These are phyloP conservation scores for Sclerurus mexicanus DNA, from an alignment of 2,113 vertebrate species.

Conservation along the genomic window DNA sequence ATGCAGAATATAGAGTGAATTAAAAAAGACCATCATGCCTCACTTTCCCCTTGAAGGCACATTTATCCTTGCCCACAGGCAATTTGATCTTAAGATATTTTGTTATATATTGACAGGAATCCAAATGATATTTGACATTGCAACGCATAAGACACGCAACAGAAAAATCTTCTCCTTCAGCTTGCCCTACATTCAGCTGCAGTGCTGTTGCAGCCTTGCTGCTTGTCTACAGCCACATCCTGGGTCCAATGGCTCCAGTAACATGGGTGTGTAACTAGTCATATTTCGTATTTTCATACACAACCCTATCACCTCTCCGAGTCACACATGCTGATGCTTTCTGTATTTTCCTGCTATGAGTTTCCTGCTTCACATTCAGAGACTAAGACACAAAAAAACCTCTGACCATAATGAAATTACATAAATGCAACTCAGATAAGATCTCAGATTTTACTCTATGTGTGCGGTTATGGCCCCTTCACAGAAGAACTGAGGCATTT, in stretches of 20 bases:
- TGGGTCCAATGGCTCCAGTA: neutral
- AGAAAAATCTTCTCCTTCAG: neutral
- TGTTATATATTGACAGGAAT: slow-evolving; percentile 1
- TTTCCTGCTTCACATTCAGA: neutral
- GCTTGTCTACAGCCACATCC: neutral
- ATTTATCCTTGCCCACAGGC: slow-evolving; percentile 7
- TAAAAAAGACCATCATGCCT: slow-evolving; percentile 1
- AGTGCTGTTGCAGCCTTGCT: neutral
- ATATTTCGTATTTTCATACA: neutral
- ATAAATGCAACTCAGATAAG: neutral
- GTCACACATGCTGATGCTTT: fast-evolving
- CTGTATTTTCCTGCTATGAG: neutral
- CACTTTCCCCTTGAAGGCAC: neutral
- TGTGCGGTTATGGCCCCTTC: neutral
- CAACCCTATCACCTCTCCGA: neutral
- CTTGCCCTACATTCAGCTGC: neutral
- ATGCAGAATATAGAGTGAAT: neutral
- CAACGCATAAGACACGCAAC: neutral
- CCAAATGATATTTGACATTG: slow-evolving; percentile 22
- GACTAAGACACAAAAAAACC: neutral
- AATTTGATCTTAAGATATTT: neutral
- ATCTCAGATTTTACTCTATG: neutral
- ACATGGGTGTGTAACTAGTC: fast-evolving
- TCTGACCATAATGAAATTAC: neutral
- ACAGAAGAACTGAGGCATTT: neutral